Evolutionary conservation across 2,113 vertebrate genomes (phyloP), one percentile per base, ranked within the genome.

Genomic region (Anolis sagrei): DNA sequence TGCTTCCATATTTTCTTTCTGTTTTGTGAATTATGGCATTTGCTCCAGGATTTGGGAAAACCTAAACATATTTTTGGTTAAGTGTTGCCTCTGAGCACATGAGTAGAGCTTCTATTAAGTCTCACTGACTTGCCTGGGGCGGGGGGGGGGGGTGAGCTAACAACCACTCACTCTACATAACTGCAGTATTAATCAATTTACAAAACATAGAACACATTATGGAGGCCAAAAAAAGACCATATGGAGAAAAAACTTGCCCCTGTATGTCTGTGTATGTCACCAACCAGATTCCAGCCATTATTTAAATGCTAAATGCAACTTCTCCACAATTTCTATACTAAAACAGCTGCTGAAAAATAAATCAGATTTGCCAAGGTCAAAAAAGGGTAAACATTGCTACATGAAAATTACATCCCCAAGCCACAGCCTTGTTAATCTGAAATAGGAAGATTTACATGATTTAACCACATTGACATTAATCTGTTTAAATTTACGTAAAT

Each of bases 401-500:
- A 8, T 75, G 34, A 84, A 51, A 51, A 51, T 2, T 27, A 68
- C 75, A 84, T 66, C 74, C 39, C 54, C 74, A 68, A 84, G 10
- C 61, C 44, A 76, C 44, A 68, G 10, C 44, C 62, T 66, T 51
- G 27, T 62, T 84, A 66, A 51, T 25, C 44, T 84, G 62, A 84
- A 68, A 44, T 8, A 68, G 74, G n/a, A 76, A 84, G 29, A 44
- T 23, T 54, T 48, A 76, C 39, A 68, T 84, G 54, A 66, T 84
- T 76, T 54, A 84, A 74, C 62, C 39, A 25, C 29, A 68, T 76
- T 27, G n/a, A 4, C 73, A 76, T 66, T 76, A 66, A 51, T 77
- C 44, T 84, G 74, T 73, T 79, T 73, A 79, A 85, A 73, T 34
- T 14, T 54, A 79, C 36, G 3, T 44, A 85, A 62, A 78, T 78